Base-by-base conservation (phyloP, 2,888 invertebrate species). In the Drosophila siamana region DNA sequence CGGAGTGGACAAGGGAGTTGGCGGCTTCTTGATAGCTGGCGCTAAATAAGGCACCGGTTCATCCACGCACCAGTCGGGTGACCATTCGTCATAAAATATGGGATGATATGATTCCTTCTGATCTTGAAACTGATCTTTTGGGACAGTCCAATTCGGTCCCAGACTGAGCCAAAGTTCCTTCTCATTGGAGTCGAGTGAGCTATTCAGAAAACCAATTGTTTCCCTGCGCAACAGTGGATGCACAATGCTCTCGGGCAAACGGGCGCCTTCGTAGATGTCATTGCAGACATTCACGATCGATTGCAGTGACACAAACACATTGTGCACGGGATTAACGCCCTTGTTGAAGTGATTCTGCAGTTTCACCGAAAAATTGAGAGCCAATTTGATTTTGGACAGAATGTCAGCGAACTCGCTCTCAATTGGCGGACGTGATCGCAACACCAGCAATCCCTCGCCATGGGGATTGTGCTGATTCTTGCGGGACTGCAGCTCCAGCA, bases 311-410 rank as follows among this genome's bases (percentile, higher is more conserved):
- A 98, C 98, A 93, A 99, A 99, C 65, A 99, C 94, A 92, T 99
- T 99, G 93, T 99, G 99, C 43, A 99, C 97, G 75, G 99, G 93
- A 92, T 98, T 99, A 0, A 98, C 98, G 0, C 98, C 98, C 92
- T 99, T 98, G 92, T 98, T 98, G 81, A 99, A 99, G 92, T 99
- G 98, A 8, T 97, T 96, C 90, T 98, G 97, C 80, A 99, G 93
- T 88, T 98, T 97, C 1, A 98, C 98, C 90, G 99, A 93, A 69
- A 99, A 94, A 92, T 99, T 99, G 92, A 99, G 98, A 2, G 98
- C 98, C 52, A 99, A 94, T 93, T 99, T 99, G 93, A 99, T 99
- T 93, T 99, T 99, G 92, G 99, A 98, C 87, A 99, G 96, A 80
- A 99, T 98, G 93, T 99, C 99, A 57, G 97, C 95, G 92, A 99